phyloP scores from a whole-genome alignment of 2,113 vertebrate species.

The Microtus oregoni region DNA sequence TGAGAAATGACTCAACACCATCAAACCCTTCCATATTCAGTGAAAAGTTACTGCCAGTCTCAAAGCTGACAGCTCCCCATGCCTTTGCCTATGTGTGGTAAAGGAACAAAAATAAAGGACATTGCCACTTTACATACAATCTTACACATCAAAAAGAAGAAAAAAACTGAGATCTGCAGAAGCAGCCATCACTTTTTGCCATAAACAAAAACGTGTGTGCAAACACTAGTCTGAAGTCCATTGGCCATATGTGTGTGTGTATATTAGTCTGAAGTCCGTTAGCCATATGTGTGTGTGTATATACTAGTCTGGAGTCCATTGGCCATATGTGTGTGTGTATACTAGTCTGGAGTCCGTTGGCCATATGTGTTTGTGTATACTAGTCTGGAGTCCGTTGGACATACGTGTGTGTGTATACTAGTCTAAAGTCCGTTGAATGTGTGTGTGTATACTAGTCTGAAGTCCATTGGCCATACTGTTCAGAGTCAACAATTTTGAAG shows the following conservation, averaged over 20 bases:
- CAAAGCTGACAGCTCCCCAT: conserved; percentile 34
- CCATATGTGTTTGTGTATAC: neutral
- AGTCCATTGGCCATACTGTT: neutral
- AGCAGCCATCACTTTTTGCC: neutral
- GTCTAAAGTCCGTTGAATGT: neutral
- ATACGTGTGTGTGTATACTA: no score
- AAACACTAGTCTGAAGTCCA: neutral
- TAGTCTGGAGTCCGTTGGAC: no score
- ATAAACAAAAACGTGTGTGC: neutral
- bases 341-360: neutral
- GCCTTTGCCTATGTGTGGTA: neutral
- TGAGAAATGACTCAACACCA: conserved; percentile 73
- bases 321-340: no score
- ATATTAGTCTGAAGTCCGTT: no score
- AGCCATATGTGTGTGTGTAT: neutral
- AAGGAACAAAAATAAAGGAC: neutral
- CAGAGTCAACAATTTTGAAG: conserved; percentile 32
- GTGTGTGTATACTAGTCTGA: no score
- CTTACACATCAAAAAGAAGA: neutral
- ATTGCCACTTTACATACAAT: neutral
- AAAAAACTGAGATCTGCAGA: conserved; percentile 30
- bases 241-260: no score
- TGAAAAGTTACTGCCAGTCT: conserved; percentile 62
- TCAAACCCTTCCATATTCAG: conserved; percentile 61
- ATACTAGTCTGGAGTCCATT: no score